These are phyloP conservation scores for Syrista parreyssii DNA, from an alignment of 2,888 invertebrate genomes.

Conservation along the genomic window DNA sequence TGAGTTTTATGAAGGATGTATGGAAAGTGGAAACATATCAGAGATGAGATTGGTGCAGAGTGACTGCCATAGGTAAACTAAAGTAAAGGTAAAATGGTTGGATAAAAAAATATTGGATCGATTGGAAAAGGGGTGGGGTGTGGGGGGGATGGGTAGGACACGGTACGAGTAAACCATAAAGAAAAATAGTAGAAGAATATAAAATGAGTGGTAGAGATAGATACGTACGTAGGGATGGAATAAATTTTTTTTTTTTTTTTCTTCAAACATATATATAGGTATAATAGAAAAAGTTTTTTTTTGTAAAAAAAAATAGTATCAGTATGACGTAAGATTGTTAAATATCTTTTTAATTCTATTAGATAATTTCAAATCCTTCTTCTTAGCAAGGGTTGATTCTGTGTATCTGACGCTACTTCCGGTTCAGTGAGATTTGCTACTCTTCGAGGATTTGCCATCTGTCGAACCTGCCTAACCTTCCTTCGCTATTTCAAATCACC, in stretches of 20 bases:
- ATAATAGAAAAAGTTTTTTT: neutral
- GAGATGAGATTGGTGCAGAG: neutral
- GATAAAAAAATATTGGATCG: neutral
- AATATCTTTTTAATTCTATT: neutral
- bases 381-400: no score
- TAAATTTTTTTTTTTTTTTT: neutral
- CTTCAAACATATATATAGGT: neutral
- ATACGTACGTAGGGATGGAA: neutral
- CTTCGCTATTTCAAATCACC: neutral
- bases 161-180: neutral
- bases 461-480: neutral
- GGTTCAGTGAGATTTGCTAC: neutral
- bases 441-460: neutral
- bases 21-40: neutral
- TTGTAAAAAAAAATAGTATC: neutral
- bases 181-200: neutral
- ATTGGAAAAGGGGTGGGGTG: neutral
- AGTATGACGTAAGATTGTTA: neutral
- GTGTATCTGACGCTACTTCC: neutral
- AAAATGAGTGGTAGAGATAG: neutral
- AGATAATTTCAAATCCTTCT: no score
- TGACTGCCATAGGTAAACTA: neutral
- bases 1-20: neutral
- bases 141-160: no score
- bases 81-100: neutral